Conservation (phyloP, 2,888 invertebrate genomes). For the Antheraea yamamai region DNA sequence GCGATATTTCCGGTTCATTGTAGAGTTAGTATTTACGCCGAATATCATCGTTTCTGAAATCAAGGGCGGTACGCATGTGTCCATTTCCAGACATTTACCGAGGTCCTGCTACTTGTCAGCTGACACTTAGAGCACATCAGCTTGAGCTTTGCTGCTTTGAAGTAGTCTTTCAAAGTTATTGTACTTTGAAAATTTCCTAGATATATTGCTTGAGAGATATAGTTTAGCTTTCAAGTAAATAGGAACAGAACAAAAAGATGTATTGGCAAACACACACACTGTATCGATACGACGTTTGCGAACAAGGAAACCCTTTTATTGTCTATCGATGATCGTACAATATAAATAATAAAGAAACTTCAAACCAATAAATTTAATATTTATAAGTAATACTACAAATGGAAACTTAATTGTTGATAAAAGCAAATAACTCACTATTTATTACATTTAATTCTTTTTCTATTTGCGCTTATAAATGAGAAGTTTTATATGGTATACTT, state of each 20-base stretch:
- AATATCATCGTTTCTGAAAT: too few species aligned
- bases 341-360: not conserved
- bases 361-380: not conserved
- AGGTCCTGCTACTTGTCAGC: not conserved
- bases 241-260: conserved; percentile 11
- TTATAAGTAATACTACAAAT: not conserved
- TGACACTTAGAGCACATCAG: too few species aligned
- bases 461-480: not conserved
- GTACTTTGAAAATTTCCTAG: not conserved
- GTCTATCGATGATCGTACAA: conserved; percentile 4
- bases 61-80: not conserved
- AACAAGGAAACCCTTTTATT: conserved; percentile 46
- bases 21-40: too few species aligned
- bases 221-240: conserved; percentile 5
- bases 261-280: not conserved
- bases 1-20: too few species aligned
- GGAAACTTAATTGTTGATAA: not conserved
- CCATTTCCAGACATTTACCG: not conserved
- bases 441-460: not conserved
- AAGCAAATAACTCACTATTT: too few species aligned
- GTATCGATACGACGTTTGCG: conserved; percentile 22
- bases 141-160: too few species aligned
- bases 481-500: not conserved
- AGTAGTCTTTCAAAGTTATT: not conserved
- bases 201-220: not conserved